Evolutionary conservation across 1,140 invertebrate genomes (phyloP).

Genomic region (Ceratina japonica): DNA sequence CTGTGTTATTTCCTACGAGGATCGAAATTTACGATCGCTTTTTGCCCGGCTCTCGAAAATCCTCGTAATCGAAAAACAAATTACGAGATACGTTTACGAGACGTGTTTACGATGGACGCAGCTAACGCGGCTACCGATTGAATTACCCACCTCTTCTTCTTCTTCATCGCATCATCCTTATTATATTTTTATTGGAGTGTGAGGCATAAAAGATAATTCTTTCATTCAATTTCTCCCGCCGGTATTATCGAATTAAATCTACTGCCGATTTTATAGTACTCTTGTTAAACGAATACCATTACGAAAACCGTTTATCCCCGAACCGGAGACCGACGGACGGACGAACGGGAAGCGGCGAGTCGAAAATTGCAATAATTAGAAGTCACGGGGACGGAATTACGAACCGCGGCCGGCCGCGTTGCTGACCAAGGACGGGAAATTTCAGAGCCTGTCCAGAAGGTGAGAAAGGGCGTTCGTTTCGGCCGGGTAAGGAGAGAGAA

Average conservation of each 20-base stretch:
- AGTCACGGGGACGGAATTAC: conserved; percentile 30
- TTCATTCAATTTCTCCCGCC: no score
- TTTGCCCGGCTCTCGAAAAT: neutral
- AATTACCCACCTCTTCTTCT: no score
- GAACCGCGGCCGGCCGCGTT: conserved; percentile 24
- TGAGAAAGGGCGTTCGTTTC: conserved; percentile 13
- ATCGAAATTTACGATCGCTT: conserved; percentile 23
- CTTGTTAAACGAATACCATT: no score
- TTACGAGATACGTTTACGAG: conserved; percentile 3
- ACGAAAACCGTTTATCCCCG: neutral
- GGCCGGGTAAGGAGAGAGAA: neutral
- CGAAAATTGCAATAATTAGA: conserved; percentile 50
- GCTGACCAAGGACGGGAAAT: conserved; percentile 57
- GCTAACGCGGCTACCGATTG: no score
- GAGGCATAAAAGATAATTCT: no score
- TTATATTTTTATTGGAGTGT: no score
- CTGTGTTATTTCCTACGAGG: conserved; percentile 11
- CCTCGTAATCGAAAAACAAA: conserved; percentile 2
- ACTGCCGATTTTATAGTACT: no score
- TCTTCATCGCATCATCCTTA: no score
- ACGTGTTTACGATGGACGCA: no score
- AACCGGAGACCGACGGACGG: neutral
- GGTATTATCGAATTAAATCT: no score
- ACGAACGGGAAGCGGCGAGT: neutral
- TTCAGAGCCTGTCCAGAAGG: conserved; percentile 22